These are phyloP conservation scores for cat (Felis catus) DNA, from an alignment of 2,113 vertebrate genomes.

Conservation along the genomic window DNA sequence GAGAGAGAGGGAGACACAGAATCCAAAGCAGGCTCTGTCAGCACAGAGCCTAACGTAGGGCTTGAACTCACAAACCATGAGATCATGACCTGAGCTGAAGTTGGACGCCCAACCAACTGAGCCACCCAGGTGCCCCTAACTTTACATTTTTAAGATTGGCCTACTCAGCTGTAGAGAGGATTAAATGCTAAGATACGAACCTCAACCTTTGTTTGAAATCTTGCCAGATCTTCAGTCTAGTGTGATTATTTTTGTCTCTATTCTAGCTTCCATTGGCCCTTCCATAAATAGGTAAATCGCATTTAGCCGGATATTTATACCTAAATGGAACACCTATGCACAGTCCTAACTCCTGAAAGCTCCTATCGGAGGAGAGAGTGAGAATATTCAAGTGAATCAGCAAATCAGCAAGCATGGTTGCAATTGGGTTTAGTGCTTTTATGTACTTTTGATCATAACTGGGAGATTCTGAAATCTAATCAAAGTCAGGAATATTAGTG, in stretches of 20 bases:
- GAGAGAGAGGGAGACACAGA: no score
- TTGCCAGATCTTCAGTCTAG: not conserved
- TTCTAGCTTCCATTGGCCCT: not conserved
- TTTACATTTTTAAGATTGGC: not conserved
- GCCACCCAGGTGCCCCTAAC: not conserved
- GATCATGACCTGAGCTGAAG: no score
- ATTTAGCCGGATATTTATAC: not conserved
- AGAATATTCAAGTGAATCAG: not conserved
- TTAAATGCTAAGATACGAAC: not conserved
- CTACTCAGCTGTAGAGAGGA: not conserved
- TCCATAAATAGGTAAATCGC: not conserved
- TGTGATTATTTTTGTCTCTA: not conserved
- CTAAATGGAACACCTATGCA: not conserved
- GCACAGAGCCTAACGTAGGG: no score
- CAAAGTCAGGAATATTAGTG: not conserved
- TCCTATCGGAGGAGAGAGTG: not conserved
- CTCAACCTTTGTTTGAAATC: conserved; percentile 12
- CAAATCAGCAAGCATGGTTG: not conserved
- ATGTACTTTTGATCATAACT: not conserved
- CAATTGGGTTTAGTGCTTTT: not conserved
- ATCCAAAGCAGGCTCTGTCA: no score
- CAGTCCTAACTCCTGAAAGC: not conserved
- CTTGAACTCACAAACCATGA: no score
- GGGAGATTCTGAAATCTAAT: conserved; percentile 17
- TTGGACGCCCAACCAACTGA: no score